phyloP scores from a whole-genome alignment of 2,888 invertebrate genomes.

The Eubasilissa splendida region DNA sequence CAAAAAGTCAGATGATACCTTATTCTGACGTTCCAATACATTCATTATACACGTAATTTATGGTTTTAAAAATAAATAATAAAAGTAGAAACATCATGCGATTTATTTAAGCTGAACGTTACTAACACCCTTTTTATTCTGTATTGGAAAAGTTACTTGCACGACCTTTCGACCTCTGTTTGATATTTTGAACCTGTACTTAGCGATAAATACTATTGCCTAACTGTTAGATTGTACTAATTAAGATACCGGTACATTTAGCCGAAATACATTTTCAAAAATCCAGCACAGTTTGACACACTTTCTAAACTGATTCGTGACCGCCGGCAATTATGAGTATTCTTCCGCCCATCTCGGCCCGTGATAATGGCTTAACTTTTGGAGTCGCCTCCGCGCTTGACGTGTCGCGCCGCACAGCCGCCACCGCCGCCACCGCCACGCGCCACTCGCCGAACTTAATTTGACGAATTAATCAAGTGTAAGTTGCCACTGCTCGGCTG shows the following conservation, averaged over 20 bases:
- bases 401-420: constrained; percentile 19
- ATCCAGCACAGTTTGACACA: constrained; percentile 9
- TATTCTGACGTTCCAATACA: neutral
- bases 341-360: constrained; percentile 6
- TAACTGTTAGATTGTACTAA: too few relatives aligned
- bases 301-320: constrained; percentile 23
- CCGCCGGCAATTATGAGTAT: neutral
- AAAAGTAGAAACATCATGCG: neutral
- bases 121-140: neutral
- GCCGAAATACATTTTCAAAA: neutral
- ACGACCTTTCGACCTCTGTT: too few relatives aligned
- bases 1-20: neutral
- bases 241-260: too few relatives aligned
- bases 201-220: too few relatives aligned
- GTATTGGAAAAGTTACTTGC: too few relatives aligned
- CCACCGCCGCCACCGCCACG: constrained; percentile 20
- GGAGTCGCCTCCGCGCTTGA: neutral
- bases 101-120: neutral
- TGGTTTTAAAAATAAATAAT: neutral
- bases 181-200: too few relatives aligned
- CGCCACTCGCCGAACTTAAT: constrained; percentile 40
- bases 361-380: constrained; percentile 1
- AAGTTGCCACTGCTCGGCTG: constrained; percentile 23
- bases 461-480: constrained; percentile 47
- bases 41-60: neutral